phyloP scores from a whole-genome alignment of 2,113 vertebrate genomes.

The Limnothrissa miodon region DNA sequence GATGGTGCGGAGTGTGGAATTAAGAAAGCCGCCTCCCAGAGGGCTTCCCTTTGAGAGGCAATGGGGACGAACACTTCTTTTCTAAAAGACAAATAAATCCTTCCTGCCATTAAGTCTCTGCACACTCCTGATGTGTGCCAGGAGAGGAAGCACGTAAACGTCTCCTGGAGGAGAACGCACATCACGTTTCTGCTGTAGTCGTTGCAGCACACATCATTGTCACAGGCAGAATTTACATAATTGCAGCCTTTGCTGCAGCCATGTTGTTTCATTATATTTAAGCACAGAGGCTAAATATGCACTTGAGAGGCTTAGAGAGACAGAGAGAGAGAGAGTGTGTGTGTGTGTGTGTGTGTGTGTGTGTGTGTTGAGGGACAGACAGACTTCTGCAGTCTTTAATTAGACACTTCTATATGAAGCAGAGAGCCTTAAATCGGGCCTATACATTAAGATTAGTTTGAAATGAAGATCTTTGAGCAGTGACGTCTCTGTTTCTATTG shows the following conservation, averaged over 20 bases:
- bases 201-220: neutral
- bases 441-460: neutral
- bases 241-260: conserved; percentile 17
- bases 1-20: neutral
- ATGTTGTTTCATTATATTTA: conserved; percentile 13
- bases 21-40: neutral
- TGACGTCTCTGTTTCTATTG: neutral
- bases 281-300: conserved; percentile 49
- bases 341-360: too few relatives aligned
- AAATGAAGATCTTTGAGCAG: neutral
- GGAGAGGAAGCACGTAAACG: too few relatives aligned
- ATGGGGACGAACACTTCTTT: neutral
- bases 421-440: conserved; percentile 1
- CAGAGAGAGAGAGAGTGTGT: neutral
- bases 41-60: neutral
- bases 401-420: conserved; percentile 46
- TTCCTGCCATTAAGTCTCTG: neutral
- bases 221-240: conserved; percentile 5
- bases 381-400: conserved; percentile 58
- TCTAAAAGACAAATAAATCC: neutral
- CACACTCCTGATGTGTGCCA: neutral
- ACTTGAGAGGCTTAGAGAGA: conserved; percentile 48
- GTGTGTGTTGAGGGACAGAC: conserved; percentile 22
- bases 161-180: neutral
- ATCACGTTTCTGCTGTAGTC: neutral